Conservation (phyloP, 2,888 invertebrate species). For the Rhyacophila evoluta region DNA sequence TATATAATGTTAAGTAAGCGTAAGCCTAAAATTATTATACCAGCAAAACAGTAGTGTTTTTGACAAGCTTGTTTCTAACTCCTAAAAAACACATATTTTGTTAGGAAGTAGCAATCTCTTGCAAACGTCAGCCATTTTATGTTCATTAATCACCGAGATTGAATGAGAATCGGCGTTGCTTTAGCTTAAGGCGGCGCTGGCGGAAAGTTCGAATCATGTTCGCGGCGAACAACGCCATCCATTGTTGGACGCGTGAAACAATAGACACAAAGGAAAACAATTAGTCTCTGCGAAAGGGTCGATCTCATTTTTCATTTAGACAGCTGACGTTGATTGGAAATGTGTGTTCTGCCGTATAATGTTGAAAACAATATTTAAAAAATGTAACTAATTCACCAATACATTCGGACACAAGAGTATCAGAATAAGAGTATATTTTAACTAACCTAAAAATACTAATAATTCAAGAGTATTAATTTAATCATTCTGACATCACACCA, state of each 20-base stretch:
- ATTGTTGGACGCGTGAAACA: not conserved
- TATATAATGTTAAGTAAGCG: no score
- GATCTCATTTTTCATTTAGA: not conserved
- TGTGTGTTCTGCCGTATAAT: not conserved
- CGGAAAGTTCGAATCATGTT: not conserved
- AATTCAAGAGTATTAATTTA: no score
- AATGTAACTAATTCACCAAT: no score
- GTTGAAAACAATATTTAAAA: no score
- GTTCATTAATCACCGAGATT: not conserved
- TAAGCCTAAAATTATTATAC: no score
- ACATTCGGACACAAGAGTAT: no score
- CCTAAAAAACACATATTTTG: no score
- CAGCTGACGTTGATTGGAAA: not conserved
- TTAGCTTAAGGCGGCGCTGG: not conserved
- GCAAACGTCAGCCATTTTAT: not conserved
- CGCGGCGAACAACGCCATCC: not conserved
- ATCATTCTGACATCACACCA: no score
- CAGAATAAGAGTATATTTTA: no score
- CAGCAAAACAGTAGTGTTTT: no score
- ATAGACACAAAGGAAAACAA: not conserved
- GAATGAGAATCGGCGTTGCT: not conserved
- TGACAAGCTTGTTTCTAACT: no score
- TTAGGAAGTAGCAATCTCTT: not conserved
- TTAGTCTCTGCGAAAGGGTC: not conserved
- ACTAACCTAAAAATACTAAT: no score